Conservation (phyloP, 2,797 vertebrate genomes). For the Enteromius treurensis region DNA sequence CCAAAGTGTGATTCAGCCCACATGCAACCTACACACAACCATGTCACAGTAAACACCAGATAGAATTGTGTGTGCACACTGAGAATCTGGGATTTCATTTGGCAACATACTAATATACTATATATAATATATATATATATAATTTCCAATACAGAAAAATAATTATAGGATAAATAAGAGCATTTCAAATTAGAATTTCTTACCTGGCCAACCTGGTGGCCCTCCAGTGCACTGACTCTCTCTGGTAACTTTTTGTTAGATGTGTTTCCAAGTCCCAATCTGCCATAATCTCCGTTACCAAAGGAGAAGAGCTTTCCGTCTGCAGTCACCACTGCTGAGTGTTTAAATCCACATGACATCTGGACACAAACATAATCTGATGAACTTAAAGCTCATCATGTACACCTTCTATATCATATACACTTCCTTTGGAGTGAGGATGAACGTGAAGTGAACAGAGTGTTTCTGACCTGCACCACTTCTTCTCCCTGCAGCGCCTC, state of each 20-base stretch:
- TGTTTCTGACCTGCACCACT: conserved; percentile 75
- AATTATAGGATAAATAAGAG: neutral
- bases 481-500: conserved; percentile 83
- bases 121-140: neutral
- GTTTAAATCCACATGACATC: conserved; percentile 84
- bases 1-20: conserved; percentile 83
- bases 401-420: neutral
- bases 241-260: conserved; percentile 85
- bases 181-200: neutral
- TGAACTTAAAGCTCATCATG: neutral
- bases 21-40: conserved; percentile 76
- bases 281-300: conserved; percentile 84
- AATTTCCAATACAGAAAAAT: neutral
- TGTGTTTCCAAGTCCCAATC: conserved; percentile 81
- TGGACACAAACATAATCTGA: conserved; percentile 43
- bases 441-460: neutral
- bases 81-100: neutral
- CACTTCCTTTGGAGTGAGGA: too few species aligned
- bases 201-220: conserved; percentile 81
- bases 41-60: neutral
- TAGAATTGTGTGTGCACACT: neutral
- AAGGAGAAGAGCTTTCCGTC: conserved; percentile 85
- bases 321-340: conserved; percentile 81
- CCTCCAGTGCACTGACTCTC: conserved; percentile 79
- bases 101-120: too few species aligned